These are phyloP conservation scores for Epinephelus malabaricus DNA, from an alignment of 2,797 vertebrate species.

Conservation along the genomic window DNA sequence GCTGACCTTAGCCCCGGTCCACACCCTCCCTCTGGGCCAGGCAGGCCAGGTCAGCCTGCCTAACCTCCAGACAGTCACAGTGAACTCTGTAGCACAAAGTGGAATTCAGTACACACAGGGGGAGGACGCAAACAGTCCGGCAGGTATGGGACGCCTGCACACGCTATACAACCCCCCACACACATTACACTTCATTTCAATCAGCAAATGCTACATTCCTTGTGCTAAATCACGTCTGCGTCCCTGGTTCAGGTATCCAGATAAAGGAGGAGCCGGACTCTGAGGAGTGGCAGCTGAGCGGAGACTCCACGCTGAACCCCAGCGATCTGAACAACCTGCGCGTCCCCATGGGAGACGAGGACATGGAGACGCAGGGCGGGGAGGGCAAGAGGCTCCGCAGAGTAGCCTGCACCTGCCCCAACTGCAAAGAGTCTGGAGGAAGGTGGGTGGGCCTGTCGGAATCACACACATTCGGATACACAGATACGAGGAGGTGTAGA, in stretches of 20 bases:
- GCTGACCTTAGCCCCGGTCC: conserved; percentile 97
- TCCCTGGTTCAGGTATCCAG: conserved; percentile 90
- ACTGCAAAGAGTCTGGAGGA: conserved; percentile 99
- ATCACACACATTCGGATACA: background rate
- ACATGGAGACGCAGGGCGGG: conserved; percentile 91
- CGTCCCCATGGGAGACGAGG: conserved; percentile 95
- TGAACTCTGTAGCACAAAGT: conserved; percentile 93
- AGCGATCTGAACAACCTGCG: conserved; percentile 96
- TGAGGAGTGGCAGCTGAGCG: conserved; percentile 96
- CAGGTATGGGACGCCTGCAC: conserved; percentile 81
- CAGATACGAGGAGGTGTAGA: background rate
- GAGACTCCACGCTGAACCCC: conserved; percentile 96
- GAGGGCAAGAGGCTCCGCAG: conserved; percentile 97
- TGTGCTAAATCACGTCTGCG: background rate
- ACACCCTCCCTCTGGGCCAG: conserved; percentile 96
- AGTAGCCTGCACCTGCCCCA: conserved; percentile 98
- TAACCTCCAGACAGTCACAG: conserved; percentile 98
- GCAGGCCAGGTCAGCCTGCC: conserved; percentile 93
- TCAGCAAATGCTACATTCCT: background rate
- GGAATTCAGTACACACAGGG: conserved; percentile 94
- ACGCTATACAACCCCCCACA: background rate
- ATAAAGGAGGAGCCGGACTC: conserved; percentile 99
- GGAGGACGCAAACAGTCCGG: conserved; percentile 92
- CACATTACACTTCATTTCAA: background rate
- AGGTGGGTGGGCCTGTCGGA: conserved; percentile 90